A percentile compares a stretch with the other conserved stretches of the same genome.
phyloP scores from a whole-genome alignment of 2,113 vertebrate species.

The Entosphenus tridentatus region DNA sequence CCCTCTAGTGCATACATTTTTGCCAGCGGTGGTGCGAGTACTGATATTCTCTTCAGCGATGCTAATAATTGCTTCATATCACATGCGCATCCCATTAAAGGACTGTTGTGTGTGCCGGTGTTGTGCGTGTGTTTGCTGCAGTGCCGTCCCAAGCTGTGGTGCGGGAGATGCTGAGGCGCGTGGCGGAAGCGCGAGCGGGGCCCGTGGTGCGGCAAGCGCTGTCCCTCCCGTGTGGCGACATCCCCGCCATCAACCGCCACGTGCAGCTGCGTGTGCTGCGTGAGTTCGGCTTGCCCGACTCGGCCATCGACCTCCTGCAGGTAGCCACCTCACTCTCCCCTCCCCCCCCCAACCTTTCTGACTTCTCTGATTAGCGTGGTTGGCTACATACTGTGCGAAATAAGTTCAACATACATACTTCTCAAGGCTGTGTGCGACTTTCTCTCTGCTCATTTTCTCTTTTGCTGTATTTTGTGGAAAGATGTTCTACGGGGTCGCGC shows the following conservation, averaged over 20 bases:
- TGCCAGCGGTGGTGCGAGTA: no score
- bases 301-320: slow-evolving; percentile 79
- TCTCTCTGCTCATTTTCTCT: no score
- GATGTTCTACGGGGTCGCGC: no score
- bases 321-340: slow-evolving; percentile 19
- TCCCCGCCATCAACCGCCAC: slow-evolving; percentile 79
- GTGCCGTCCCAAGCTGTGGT: slow-evolving; percentile 54
- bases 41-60: no score
- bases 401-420: no score
- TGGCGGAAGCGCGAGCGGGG: slow-evolving; percentile 68
- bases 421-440: no score
- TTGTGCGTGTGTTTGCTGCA: slow-evolving; percentile 14
- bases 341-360: not conserved
- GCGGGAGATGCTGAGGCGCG: slow-evolving; percentile 65
- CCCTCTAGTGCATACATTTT: no score
- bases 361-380: not conserved
- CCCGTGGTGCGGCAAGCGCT: slow-evolving; percentile 88
- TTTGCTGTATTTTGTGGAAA: no score
- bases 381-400: no score
- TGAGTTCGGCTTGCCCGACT: slow-evolving; percentile 69
- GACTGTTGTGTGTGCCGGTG: no score
- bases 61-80: no score
- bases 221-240: slow-evolving; percentile 78
- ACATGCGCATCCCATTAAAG: no score
- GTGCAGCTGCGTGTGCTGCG: slow-evolving; percentile 81